phyloP scores from a whole-genome alignment of 2,113 vertebrate species.

The Mixornis gularis region DNA sequence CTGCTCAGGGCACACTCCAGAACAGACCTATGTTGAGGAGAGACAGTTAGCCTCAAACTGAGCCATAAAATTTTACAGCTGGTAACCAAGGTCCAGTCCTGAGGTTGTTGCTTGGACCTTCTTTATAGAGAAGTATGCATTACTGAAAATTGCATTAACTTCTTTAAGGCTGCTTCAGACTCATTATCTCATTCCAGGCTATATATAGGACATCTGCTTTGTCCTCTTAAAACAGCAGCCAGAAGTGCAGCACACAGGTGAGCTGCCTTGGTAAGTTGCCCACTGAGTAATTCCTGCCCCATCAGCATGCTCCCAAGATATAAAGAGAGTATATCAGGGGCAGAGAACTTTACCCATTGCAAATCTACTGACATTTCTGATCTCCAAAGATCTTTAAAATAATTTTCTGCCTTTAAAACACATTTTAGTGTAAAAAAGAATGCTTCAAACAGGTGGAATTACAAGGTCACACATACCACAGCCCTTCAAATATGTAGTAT shows the following conservation, averaged over 20 bases:
- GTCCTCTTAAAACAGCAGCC: background rate
- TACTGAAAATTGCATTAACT: background rate
- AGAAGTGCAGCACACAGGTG: rapidly evolving
- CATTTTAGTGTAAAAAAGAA: background rate
- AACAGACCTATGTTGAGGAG: background rate
- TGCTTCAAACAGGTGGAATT: background rate
- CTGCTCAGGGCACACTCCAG: background rate
- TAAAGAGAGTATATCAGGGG: background rate
- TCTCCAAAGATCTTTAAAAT: background rate
- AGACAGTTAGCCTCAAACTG: background rate
- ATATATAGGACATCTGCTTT: background rate
- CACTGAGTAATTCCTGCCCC: background rate
- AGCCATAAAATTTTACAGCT: background rate
- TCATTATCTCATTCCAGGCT: background rate
- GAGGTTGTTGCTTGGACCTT: background rate
- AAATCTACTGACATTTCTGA: background rate
- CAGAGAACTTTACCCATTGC: background rate
- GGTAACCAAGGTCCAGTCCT: background rate
- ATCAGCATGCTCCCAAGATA: rapidly evolving
- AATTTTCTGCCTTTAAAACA: background rate
- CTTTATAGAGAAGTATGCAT: background rate
- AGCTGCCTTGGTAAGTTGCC: background rate
- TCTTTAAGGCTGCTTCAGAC: background rate
- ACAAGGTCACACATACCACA: background rate
- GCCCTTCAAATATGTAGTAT: background rate